Base-by-base conservation (phyloP, 1,140 invertebrate species). In the Calephelis virginiensis region DNA sequence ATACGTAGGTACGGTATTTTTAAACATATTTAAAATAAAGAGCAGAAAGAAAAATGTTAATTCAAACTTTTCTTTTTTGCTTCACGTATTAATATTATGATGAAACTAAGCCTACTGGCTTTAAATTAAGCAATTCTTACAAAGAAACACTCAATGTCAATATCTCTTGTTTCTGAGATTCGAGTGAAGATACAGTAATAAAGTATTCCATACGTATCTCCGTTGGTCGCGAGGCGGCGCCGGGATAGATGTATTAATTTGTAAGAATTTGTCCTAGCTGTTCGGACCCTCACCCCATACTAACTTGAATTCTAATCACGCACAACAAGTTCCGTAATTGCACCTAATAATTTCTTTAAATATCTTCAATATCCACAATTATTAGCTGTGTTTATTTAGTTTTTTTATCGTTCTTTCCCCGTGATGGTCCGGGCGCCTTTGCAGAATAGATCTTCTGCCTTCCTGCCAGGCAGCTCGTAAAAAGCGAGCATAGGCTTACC, bases 301-400 rank as follows among this genome's bases (percentile, higher is more conserved):
- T 66, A 71, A 66, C 73, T 75, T 75, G 82, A 78, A 90, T 90
- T 90, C 88, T 86, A 90, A 90, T 90, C 88, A 90, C 88, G 88
- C 80, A 82, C 88, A 78, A 90, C 88, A 90, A 85, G 85, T 74
- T 81, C 83, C 81, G 85, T 90, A 90, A 90, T 90, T 90, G 86
- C 83, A 86, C 83, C 84, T 89, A 90, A 89, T 90, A 87, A 89
- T 87, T 88, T 85, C 85, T 86, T 87, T 89, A 89, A 89, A 90
- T 84, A 88, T 79, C 72, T 76, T 53, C 69, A 73, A 63, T 67
- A 64, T 17, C 60, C 63, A 40, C 47, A 49, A 64, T 40, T 64
- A 64, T 50, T 40, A 40, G 63, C 40, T 53, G 50, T 64, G 37
- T 50, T 37, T 53, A 11, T 28, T 17, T 28, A 9, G 50, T 17